Conservation (phyloP, 37 sponge, comb jelly and placozoan genomes). For the Sycon ciliatum region DNA sequence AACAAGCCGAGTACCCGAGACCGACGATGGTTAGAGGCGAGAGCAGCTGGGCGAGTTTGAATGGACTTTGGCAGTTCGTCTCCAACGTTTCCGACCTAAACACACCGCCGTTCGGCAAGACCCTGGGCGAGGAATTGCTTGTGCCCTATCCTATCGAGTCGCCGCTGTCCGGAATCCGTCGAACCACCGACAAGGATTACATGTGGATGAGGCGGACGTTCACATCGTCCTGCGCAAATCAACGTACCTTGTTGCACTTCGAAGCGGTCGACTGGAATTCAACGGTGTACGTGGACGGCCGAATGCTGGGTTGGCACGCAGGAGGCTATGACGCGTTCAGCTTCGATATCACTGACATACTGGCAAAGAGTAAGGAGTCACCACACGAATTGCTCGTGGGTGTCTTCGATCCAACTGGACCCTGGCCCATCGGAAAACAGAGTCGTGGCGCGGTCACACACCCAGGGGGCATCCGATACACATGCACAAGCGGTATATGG, state of each 20-base stretch:
- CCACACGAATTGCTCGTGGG: slow-evolving; percentile 1
- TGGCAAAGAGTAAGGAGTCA: background rate
- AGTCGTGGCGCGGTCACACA: slow-evolving; percentile 1
- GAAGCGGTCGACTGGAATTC: slow-evolving; percentile 13
- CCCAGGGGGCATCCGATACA: background rate
- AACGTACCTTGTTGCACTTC: background rate
- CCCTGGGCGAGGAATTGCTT: background rate
- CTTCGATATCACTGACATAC: background rate
- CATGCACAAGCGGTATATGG: slow-evolving; percentile 9
- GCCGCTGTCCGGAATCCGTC: background rate
- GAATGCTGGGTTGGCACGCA: background rate
- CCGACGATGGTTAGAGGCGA: slow-evolving; percentile 5
- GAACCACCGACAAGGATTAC: background rate
- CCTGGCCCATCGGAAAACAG: background rate
- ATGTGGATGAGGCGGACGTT: background rate
- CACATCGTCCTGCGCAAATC: background rate
- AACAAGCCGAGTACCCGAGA: background rate
- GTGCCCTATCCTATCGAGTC: slow-evolving; percentile 14
- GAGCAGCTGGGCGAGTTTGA: background rate
- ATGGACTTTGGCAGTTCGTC: slow-evolving; percentile 2
- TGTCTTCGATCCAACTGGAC: slow-evolving; percentile 9
- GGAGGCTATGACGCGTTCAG: slow-evolving; percentile 13
- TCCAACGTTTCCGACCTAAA: background rate
- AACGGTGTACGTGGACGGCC: background rate
- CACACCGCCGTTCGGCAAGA: slow-evolving; percentile 11